A percentile compares a stretch with the other conserved stretches of the same genome.
phyloP scores from a whole-genome alignment of 2,888 invertebrate genomes.

The Allygus modestus region DNA sequence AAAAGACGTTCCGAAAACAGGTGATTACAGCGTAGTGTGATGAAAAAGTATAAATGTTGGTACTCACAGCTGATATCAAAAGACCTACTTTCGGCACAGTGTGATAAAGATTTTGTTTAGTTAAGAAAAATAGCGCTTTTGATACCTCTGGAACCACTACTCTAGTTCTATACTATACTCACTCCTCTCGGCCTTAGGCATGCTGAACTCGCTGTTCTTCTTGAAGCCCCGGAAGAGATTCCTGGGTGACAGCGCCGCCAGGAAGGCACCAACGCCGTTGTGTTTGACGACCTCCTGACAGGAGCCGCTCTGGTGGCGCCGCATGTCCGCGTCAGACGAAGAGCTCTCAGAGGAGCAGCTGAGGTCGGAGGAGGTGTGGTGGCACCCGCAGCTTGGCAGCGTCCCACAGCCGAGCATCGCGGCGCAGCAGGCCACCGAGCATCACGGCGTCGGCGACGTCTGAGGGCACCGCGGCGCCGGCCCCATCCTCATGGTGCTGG shows the following conservation, averaged over 20 bases:
- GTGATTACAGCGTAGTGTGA: too few species aligned
- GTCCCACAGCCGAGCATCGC: conserved; percentile 44
- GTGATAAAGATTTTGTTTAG: too few species aligned
- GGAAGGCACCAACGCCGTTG: conserved; percentile 73
- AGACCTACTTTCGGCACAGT: too few species aligned
- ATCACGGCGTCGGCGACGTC: neutral
- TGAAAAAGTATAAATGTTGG: too few species aligned
- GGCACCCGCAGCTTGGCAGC: conserved; percentile 43
- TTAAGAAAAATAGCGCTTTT: too few species aligned
- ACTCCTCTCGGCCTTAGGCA: conserved; percentile 88
- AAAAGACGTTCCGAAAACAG: too few species aligned
- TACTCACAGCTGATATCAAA: too few species aligned
- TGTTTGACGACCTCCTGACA: conserved; percentile 67
- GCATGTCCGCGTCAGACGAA: conserved; percentile 53
- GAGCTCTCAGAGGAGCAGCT: conserved; percentile 56
- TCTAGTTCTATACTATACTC: conserved; percentile 75
- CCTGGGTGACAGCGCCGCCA: conserved; percentile 79
- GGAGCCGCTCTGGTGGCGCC: conserved; percentile 34
- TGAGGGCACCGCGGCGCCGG: neutral
- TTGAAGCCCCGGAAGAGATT: conserved; percentile 83
- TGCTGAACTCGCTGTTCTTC: conserved; percentile 82
- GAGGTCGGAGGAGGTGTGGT: conserved; percentile 45
- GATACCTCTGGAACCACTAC: too few species aligned
- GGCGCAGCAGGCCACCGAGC: neutral
- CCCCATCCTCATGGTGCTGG: neutral